Conservation (phyloP, 2,113 vertebrate species). For the Nyctibius bracteatus region DNA sequence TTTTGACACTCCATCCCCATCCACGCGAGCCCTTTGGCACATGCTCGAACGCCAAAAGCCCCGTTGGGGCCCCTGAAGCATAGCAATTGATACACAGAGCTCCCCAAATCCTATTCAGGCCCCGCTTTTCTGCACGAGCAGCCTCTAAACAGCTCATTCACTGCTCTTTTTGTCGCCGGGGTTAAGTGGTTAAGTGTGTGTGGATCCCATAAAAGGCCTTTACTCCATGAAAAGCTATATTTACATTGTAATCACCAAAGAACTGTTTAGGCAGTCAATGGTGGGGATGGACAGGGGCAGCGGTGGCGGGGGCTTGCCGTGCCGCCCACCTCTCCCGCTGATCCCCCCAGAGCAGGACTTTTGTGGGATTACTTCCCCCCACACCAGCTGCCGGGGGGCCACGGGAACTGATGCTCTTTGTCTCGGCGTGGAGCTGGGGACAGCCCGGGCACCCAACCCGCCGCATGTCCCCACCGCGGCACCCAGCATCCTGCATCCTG, state of each 20-base stretch:
- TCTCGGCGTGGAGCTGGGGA: background rate
- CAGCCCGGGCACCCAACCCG: background rate
- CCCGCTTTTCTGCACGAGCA: conserved; percentile 72
- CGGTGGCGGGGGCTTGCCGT: background rate
- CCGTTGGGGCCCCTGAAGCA: conserved; percentile 71
- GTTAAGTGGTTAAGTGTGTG: conserved; percentile 83
- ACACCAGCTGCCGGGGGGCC: conserved; percentile 56
- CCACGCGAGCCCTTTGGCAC: conserved; percentile 67
- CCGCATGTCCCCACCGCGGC: background rate
- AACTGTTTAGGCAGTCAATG: conserved; percentile 67
- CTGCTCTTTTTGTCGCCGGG: conserved; percentile 74
- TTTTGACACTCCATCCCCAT: background rate
- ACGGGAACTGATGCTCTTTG: background rate
- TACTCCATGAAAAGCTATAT: conserved; percentile 76
- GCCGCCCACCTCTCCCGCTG: conserved; percentile 8
- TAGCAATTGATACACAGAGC: conserved; percentile 78
- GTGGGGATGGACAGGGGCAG: conserved; percentile 7
- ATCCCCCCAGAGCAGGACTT: conserved; percentile 32
- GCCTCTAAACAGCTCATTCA: conserved; percentile 73
- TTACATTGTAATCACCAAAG: conserved; percentile 75
- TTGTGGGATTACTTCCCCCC: conserved; percentile 63
- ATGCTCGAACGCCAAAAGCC: conserved; percentile 68
- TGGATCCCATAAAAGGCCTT: conserved; percentile 69
- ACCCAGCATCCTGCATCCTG: background rate
- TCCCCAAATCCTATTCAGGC: conserved; percentile 77